Percentiles rank a stretch among this genome's conserved stretches.
Conservation (phyloP, 2,888 invertebrate genomes). For the Lampropteryx suffumata region DNA sequence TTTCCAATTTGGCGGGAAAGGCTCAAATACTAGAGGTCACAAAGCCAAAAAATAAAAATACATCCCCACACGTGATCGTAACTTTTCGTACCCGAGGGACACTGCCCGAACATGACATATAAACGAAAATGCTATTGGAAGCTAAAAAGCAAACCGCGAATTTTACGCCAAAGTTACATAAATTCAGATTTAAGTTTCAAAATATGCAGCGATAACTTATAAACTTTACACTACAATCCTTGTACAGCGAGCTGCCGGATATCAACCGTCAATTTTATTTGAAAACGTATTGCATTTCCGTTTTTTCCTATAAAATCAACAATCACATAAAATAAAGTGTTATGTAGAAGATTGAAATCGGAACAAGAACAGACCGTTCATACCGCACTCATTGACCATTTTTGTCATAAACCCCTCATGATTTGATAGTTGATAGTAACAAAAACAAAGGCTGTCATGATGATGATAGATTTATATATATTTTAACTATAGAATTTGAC, state of each 20-base stretch:
- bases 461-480: no score
- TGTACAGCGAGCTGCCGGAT: slow-evolving; percentile 1
- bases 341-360: no score
- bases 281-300: background rate
- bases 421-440: no score
- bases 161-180: slow-evolving; percentile 42
- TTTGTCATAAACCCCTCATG: no score
- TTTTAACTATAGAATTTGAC: no score
- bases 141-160: slow-evolving; percentile 45
- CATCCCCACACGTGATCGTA: slow-evolving; percentile 62
- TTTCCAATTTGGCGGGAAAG: slow-evolving; percentile 69
- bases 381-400: no score
- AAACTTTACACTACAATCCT: slow-evolving; percentile 10
- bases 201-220: slow-evolving; percentile 26
- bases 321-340: no score
- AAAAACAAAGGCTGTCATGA: no score
- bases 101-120: slow-evolving; percentile 52
- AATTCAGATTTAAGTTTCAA: slow-evolving; percentile 34
- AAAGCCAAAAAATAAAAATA: slow-evolving; percentile 67
- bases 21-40: slow-evolving; percentile 57
- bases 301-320: background rate
- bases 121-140: slow-evolving; percentile 53
- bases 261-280: slow-evolving; percentile 2
- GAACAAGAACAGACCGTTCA: no score
- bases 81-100: slow-evolving; percentile 55